Conservation (phyloP, 2,797 vertebrate genomes). For the Catharus ustulatus region DNA sequence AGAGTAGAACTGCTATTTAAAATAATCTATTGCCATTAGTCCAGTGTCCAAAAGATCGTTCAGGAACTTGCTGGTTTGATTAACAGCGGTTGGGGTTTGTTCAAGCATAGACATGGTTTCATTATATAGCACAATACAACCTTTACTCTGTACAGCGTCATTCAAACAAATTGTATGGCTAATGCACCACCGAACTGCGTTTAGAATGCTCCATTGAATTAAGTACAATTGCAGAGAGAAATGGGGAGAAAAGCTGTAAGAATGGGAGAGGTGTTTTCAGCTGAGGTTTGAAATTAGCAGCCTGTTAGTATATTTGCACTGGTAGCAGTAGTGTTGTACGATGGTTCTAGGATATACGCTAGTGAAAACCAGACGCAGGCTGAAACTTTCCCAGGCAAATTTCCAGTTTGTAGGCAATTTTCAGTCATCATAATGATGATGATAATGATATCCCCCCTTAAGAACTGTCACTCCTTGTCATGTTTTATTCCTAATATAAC, state of each 20-base stretch:
- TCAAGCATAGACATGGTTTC: conserved; percentile 39
- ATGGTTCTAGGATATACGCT: not conserved
- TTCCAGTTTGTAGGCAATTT: not conserved
- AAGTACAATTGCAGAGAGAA: conserved; percentile 62
- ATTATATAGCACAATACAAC: conserved; percentile 66
- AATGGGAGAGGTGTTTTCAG: conserved; percentile 45
- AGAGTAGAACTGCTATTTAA: conserved; percentile 22
- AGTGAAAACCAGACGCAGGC: not conserved
- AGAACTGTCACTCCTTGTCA: not conserved
- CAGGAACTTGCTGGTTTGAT: conserved; percentile 60
- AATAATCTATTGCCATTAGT: conserved; percentile 44
- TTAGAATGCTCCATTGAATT: conserved; percentile 52
- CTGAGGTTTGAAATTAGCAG: conserved; percentile 59
- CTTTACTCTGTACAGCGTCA: conserved; percentile 57
- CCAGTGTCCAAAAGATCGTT: conserved; percentile 1
- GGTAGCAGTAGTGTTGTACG: not conserved
- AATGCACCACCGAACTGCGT: not conserved
- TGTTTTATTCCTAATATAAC: not conserved
- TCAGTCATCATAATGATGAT: not conserved
- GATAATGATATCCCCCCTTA: not conserved
- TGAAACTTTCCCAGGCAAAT: not conserved
- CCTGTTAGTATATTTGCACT: not conserved
- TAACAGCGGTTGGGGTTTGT: conserved; percentile 52
- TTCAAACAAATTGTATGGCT: conserved; percentile 55
- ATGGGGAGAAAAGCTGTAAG: conserved; percentile 54